Base-by-base conservation (phyloP, 2,888 invertebrate genomes). In the Heliconius hortense region DNA sequence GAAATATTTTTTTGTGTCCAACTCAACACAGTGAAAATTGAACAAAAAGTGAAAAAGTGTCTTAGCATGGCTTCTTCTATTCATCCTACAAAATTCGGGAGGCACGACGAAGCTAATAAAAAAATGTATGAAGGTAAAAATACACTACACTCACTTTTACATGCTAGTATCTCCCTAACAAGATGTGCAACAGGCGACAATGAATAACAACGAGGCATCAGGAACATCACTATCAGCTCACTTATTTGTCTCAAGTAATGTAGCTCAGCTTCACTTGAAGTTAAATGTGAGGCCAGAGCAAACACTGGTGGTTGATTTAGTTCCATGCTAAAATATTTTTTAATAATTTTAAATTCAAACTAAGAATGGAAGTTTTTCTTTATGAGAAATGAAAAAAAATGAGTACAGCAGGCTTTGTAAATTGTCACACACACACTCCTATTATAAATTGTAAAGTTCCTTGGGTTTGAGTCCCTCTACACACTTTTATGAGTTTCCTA, bases 161-260 rank as follows among this genome's bases (percentile, higher is more conserved):
- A 97, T 63, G 97, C 96, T 71, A 98, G 90, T 80, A 98, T 95
- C 94, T 98, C 98, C 81, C 97, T 95, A 80, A 98, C 89, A 74
- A 98, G 94, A 89, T 96, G 96, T 83, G 97, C 96, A 0, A 97
- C 95, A 28, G 97, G 97, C 4, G 97, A 95, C 78, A 96, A 88
- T 2, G 96, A 96, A 87, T 98, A 98, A 83, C 96, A 96, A 77
- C 96, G 94, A 15, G 98, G 98, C 88, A 98, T 94, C 74, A 98
- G 91, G 83, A 97, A 96, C 90, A 97, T 96, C 69, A 98, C 95
- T 78, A 97, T 95, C 63, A 97, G 95, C 88, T 98, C 98, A 85
- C 97, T 97, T 73, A 98, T 95, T 87, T 96, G 96, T 69, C 97
- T 94, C 71, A 98, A 90, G 87, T 97, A 98, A 81, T 97, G 96